Conservation (phyloP, 2,888 invertebrate genomes). For the Suillia variegata region DNA sequence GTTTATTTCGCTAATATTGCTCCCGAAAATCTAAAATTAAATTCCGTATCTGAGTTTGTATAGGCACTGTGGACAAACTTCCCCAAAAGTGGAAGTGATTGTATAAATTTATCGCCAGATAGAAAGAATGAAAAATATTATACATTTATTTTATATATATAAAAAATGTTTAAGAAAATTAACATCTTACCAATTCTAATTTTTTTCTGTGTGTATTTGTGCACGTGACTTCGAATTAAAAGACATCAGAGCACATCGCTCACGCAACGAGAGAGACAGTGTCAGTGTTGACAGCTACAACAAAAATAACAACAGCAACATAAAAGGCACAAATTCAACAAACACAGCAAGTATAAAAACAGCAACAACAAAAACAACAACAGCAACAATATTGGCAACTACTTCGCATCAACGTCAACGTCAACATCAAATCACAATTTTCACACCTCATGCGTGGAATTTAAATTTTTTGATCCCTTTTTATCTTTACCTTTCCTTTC, state of each 20-base stretch:
- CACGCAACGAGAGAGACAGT: neutral
- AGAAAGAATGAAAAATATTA: neutral
- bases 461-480: neutral
- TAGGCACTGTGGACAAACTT: no score
- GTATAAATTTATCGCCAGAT: no score
- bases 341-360: neutral
- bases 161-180: no score
- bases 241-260: neutral
- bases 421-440: neutral
- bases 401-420: neutral
- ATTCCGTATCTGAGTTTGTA: no score
- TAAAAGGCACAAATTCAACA: neutral
- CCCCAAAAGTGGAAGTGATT: no score
- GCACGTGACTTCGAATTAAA: neutral
- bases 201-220: no score
- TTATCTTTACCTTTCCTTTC: neutral
- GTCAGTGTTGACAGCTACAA: neutral
- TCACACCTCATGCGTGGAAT: neutral
- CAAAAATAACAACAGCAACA: neutral
- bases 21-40: no score
- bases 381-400: no score
- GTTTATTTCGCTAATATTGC: no score
- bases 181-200: no score
- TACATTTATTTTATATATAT: no score
- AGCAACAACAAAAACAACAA: neutral